Conservation (phyloP, 2,113 vertebrate genomes). For the Ia io region DNA sequence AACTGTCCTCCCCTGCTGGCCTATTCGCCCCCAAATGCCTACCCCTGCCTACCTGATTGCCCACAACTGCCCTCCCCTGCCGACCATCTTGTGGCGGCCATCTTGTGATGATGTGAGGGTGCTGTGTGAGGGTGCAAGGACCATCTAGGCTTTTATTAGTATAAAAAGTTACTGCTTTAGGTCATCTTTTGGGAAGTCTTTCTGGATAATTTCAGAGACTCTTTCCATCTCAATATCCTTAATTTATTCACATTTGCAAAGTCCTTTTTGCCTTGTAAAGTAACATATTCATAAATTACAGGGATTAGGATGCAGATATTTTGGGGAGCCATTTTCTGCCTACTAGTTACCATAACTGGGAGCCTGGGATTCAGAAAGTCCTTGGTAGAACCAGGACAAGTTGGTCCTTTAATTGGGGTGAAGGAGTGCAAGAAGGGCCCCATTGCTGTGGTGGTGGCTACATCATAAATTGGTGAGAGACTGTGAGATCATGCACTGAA, state of each 20-base stretch:
- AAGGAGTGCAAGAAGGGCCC: neutral
- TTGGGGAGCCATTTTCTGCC: neutral
- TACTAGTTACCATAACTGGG: neutral
- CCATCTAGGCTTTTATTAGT: too few species aligned
- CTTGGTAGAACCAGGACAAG: neutral
- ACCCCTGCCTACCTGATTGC: too few species aligned
- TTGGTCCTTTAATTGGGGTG: neutral
- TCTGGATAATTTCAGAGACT: neutral
- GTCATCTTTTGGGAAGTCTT: neutral
- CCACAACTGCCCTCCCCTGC: too few species aligned
- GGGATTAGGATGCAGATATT: neutral
- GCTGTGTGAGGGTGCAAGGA: too few species aligned
- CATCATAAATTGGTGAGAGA: neutral
- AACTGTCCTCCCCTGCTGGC: too few species aligned
- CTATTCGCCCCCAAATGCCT: too few species aligned
- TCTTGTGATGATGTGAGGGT: too few species aligned
- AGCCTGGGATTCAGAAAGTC: neutral
- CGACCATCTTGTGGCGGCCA: too few species aligned
- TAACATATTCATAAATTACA: neutral
- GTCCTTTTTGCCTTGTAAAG: neutral
- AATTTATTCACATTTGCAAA: neutral
- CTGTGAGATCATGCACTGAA: neutral
- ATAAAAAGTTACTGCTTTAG: neutral
- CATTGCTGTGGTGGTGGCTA: neutral
- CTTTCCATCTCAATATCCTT: neutral